Base-by-base conservation (phyloP, 2,888 invertebrate species). In the Rhorus exstirpatorius region DNA sequence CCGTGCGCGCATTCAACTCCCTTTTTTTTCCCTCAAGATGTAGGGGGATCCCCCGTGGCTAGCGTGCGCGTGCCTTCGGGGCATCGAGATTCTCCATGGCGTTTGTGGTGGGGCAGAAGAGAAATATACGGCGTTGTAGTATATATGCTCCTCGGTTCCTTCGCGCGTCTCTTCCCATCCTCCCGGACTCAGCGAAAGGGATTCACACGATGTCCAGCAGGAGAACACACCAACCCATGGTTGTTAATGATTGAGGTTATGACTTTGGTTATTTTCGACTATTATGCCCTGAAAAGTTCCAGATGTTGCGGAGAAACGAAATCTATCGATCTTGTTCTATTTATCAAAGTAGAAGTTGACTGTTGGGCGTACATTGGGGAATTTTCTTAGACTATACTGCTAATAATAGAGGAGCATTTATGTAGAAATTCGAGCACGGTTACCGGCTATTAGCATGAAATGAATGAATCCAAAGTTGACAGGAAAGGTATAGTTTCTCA, bases 11-110 rank as follows among this genome's bases (percentile, higher is more conserved):
- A 35, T 65, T 63, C 75, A 53, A 75, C 71, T 79, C 79, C 75
- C 70, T 79, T 60, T 74, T 76, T 76, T 72, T n/a, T n/a, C n/a
- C n/a, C n/a, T 21, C 79, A 72, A 85, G 83, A 85, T 86, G 81
- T 79, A 83, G 77, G 79, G 82, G 79, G 88, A 87, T 86, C 87
- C 88, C 88, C 87, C 87, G 88, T 83, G 86, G 88, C 86, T 87
- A 86, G 85, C 83, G 87, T 87, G 88, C 88, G 88, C 88, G 88
- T 88, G 88, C 88, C 88, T 88, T 61, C 82, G 81, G 86, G 88
- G 87, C 87, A 87, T 86, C 65, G 53, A 71, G 82, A 70, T 75
- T 71, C 68, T 61, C 67, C 67, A 60, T 76, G 79, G 76, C 83
- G 81, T 71, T 81, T 78, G 79, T 76, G 79, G 79, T 81, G 74